Evolutionary conservation across 2,797 vertebrate genomes (phyloP), one percentile per base, ranked within the genome.

Genomic region (Darevskia mixta): DNA sequence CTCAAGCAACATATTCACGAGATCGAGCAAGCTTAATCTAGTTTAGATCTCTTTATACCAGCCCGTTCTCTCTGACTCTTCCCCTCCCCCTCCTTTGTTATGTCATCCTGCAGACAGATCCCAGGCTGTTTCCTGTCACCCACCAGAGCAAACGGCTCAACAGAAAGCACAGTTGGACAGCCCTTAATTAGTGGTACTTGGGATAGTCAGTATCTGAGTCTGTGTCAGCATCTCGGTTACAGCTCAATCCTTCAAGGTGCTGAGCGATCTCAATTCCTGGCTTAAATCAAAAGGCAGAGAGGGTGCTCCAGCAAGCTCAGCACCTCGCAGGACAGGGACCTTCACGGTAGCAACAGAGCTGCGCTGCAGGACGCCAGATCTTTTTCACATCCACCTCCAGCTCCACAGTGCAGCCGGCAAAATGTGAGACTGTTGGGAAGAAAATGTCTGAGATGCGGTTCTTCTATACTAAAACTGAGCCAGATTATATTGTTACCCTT

Each of bases 131-230:
- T 97, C 97, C 97, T 99, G 98, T 99, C 98, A 99, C 98, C 97
- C 97, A 90, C 94, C 91, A 88, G 95, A 97, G 98, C 97, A 94
- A 96, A 93, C 96, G 69, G 95, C 96, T 97, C 98, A 96, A 96
- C 96, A 97, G 98, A 97, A 96, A 98, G 98, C 98, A 93, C 98
- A 96, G 98, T 98, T 97, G 98, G 98, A 98, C 97, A 97, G 98
- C 97, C 97, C 97, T 98, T 99, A 99, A 99, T 99, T 99, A 98
- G 98, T 95, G 98, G 97, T 97, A 97, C 97, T 98, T 96, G 97
- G 97, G 97, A 97, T 98, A 97, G 98, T 96, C 97, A 97, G 98
- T 97, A 97, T 93, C 97, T 95, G 96, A 96, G 97, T 96, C 96
- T 96, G 96, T 98, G 98, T 95, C 97, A 97, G 97, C 95, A 95